A percentile compares a stretch with the other conserved stretches of the same genome.
Conservation (phyloP, 2,888 invertebrate species). For the Meiosimyza decipiens region DNA sequence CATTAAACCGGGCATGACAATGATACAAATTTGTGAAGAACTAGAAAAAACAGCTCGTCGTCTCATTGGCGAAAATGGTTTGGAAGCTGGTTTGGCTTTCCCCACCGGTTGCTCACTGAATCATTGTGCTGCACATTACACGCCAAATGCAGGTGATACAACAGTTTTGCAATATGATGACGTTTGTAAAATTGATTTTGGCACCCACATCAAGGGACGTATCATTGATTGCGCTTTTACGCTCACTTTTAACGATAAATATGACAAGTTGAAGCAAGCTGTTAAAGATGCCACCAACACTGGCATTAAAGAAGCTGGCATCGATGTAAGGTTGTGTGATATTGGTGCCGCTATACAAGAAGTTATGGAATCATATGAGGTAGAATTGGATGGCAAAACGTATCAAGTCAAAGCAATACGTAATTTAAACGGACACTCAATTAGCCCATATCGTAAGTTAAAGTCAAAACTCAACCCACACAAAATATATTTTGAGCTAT, state of each 20-base stretch:
- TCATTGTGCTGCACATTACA: conserved; percentile 99
- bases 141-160: conserved; percentile 97
- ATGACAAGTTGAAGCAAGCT: conserved; percentile 92
- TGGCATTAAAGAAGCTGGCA: conserved; percentile 94
- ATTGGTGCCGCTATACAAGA: conserved; percentile 97
- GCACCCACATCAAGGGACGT: conserved; percentile 96
- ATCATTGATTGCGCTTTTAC: conserved; percentile 99
- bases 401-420: conserved; percentile 97
- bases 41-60: conserved; percentile 91
- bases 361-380: conserved; percentile 99
- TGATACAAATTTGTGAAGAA: conserved; percentile 98
- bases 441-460: conserved; percentile 92
- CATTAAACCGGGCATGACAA: conserved; percentile 98
- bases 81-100: conserved; percentile 94
- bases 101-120: conserved; percentile 99
- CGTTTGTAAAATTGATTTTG: conserved; percentile 99
- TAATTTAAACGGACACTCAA: conserved; percentile 99
- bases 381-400: conserved; percentile 95
- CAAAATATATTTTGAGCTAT: neutral
- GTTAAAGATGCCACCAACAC: conserved; percentile 99
- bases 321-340: conserved; percentile 97
- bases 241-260: conserved; percentile 94
- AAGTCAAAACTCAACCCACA: neutral
- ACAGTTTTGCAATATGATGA: conserved; percentile 96
- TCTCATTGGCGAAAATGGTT: conserved; percentile 93